Evolutionary conservation across 2,888 invertebrate genomes (phyloP), one percentile per base, ranked within the genome.

Genomic region (Habrosyne pyritoides): DNA sequence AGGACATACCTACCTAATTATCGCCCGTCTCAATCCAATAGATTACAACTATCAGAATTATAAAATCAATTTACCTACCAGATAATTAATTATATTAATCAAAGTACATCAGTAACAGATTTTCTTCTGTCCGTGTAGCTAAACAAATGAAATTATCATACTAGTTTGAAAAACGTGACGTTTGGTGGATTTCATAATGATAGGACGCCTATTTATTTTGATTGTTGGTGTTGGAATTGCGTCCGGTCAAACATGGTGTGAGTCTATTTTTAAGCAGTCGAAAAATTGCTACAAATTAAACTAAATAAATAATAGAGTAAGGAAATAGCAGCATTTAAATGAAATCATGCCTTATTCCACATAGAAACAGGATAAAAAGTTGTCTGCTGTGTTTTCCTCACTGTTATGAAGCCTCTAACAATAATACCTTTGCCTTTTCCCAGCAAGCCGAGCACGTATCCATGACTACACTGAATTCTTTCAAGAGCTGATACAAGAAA

Each of bases 401-500:
- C n/a, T n/a, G n/a, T n/a, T n/a, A n/a, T n/a, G n/a, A n/a, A n/a
- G n/a, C n/a, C n/a, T n/a, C n/a, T n/a, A n/a, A n/a, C n/a, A n/a
- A n/a, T n/a, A n/a, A n/a, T n/a, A n/a, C 10, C 18, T 71, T 73
- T 47, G 36, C 1, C 5, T n/a, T n/a, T n/a, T 18, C n/a, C 42
- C 56, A 81, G 81, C 68, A 28, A 52, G 54, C 52, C 64, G 65
- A n/a, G 77, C 79, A 0, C 67, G 64, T 8, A 54, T 87, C 2
- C 60, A 61, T 0, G 57, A 74, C 12, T 58, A 69, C 6, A 26
- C 55, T 0, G 61, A 53, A 0, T 85, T 80, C 56, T 77, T 74
- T 52, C 28, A 60, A 0, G 56, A 67, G 0, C 61, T 82, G 0
- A 67, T 85, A n/a, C 80, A 84, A 24, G 76, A 81, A 46, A 58